These are phyloP conservation scores for Pseudomyrmex concolor DNA, from an alignment of 1,140 invertebrate genomes.

Conservation along the genomic window DNA sequence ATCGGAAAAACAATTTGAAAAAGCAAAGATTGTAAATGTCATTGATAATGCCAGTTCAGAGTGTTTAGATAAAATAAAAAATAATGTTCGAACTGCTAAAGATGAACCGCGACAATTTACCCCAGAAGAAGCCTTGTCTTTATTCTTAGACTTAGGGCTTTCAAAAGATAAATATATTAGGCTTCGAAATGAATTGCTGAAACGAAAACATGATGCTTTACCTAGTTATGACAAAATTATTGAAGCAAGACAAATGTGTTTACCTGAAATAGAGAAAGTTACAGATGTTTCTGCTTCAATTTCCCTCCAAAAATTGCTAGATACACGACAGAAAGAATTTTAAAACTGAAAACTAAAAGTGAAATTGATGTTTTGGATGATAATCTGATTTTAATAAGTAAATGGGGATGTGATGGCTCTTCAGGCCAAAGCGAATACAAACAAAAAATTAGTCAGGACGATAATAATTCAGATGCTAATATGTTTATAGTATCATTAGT, in stretches of 20 bases:
- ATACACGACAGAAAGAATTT: conserved; percentile 23
- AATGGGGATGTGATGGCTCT: conserved; percentile 34
- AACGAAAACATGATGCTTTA: conserved; percentile 26
- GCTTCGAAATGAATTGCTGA: conserved; percentile 11
- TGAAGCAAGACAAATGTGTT: conserved; percentile 21
- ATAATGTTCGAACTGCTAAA: no score
- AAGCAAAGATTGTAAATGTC: no score
- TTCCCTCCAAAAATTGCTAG: conserved; percentile 32
- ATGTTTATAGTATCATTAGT: conserved; percentile 39
- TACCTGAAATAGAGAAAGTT: conserved; percentile 20
- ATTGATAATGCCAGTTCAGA: no score
- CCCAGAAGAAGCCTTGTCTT: no score
- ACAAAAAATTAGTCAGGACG: conserved; percentile 13
- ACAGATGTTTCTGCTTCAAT: conserved; percentile 11
- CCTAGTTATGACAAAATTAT: conserved; percentile 17
- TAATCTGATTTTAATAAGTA: conserved; percentile 13
- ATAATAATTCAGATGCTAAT: conserved; percentile 19
- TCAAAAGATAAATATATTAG: conserved; percentile 25
- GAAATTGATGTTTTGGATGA: conserved; percentile 21
- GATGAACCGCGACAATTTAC: no score
- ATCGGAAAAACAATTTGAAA: no score
- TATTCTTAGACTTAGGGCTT: not conserved
- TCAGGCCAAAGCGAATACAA: conserved; percentile 18
- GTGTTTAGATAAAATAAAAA: no score
- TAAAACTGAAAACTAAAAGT: conserved; percentile 2